Evolutionary conservation across 2,888 invertebrate genomes (phyloP), one percentile per base, ranked within the genome.

Genomic region (Galerucella nymphaeae): DNA sequence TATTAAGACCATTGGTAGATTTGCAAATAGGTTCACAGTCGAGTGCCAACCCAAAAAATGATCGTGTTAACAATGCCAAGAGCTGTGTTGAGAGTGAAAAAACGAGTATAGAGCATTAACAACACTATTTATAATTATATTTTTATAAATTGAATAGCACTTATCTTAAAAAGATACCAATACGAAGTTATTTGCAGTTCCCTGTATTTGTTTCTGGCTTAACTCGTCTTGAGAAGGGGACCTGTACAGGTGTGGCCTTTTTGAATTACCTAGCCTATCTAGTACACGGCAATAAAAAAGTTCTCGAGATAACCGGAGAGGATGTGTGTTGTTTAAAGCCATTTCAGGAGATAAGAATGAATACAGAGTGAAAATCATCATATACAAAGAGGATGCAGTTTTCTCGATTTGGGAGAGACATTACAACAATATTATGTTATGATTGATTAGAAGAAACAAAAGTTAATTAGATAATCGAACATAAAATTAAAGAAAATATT

Each of bases 231-330:
- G 50, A 45, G 18, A 45, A 53, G 62, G 50, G 30, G 63, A 42
- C n/a, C 70, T 45, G 61, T 69, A 65, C 69, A 72, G 72, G 72
- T 72, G 72, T 72, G 72, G 72, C 68, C 72, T 69, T 57, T 42
- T 65, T 45, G 55, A 69, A 69, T 72, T 72, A n/a, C n/a, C n/a
- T n/a, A 72, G 64, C 72, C 68, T 72, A 72, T 72, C 72, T 67
- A 57, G 45, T 62, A 72, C 72, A 72, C 18, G 72, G 64, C 69
- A 69, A 72, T 72, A 72, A 72, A 69, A 72, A 69, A 69, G 70
- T 72, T 69, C 58, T 68, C 59, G 63, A 72, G 69, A 72, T 72
- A 69, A 72, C 41, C 53, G 69, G 53, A 61, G 72, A 69, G 66
- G 69, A 65, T 59, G 68, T 68, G 69, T 69, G 61, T 71, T 69